phyloP scores from a whole-genome alignment of 2,113 vertebrate species.

The Corydoras maculifer region DNA sequence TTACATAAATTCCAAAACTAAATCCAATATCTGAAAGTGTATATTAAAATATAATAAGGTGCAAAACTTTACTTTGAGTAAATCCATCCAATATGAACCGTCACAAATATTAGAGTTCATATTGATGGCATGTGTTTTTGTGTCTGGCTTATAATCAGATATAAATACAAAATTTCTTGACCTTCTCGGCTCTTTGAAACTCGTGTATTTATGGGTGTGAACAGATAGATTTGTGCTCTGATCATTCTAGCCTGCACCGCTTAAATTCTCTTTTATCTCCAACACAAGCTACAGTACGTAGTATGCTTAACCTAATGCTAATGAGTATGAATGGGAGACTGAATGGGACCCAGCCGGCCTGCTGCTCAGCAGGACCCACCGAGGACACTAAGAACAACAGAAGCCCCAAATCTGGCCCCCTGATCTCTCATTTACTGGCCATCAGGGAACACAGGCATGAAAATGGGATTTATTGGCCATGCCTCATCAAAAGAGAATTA shows the following conservation, averaged over 20 bases:
- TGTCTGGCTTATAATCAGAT: no score
- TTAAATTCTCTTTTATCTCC: conserved; percentile 7
- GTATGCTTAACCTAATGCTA: conserved; percentile 40
- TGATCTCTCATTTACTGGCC: conserved; percentile 85
- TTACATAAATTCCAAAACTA: no score
- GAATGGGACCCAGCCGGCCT: conserved; percentile 51
- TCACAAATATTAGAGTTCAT: no score
- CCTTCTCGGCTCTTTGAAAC: no score
- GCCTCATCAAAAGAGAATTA: conserved; percentile 80
- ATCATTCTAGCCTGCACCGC: neutral
- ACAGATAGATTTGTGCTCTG: conserved; percentile 3
- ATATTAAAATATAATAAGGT: no score
- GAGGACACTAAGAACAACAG: conserved; percentile 58
- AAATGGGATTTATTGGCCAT: conserved; percentile 85
- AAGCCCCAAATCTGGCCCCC: conserved; percentile 77
- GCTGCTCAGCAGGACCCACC: conserved; percentile 59
- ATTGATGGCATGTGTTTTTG: no score
- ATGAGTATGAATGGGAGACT: conserved; percentile 42
- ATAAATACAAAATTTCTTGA: no score
- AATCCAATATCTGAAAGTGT: no score
- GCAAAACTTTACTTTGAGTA: no score
- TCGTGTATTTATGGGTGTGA: neutral
- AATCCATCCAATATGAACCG: no score
- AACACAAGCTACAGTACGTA: conserved; percentile 21
- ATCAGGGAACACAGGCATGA: conserved; percentile 71